phyloP scores from a whole-genome alignment of 2,888 invertebrate species.

The Folsomia candida region DNA sequence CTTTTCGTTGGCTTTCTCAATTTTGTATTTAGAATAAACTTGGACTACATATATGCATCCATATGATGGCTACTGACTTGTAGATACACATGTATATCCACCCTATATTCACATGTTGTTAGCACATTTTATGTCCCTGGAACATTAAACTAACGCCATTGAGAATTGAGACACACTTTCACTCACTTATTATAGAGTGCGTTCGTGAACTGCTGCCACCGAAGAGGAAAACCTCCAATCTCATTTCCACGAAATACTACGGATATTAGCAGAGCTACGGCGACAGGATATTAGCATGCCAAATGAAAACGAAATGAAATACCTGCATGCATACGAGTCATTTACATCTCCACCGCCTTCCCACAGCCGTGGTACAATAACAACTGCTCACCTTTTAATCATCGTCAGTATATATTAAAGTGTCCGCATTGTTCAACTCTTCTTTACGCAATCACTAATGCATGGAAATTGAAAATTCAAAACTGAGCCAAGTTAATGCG shows the following conservation, averaged over 20 bases:
- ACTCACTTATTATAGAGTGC: background rate
- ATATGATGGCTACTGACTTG: background rate
- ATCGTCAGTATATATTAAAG: background rate
- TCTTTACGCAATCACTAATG: background rate
- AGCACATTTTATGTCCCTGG: background rate
- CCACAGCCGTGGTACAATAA: background rate
- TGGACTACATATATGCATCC: background rate
- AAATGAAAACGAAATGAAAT: conserved; percentile 19
- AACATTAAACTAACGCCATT: background rate
- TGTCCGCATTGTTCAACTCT: background rate
- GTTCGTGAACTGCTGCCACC: background rate
- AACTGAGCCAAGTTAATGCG: background rate
- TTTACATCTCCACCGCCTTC: background rate
- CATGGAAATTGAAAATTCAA: background rate
- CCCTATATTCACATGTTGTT: background rate
- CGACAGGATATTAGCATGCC: conserved; percentile 19
- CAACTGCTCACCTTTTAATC: background rate
- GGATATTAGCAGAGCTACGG: too few relatives aligned
- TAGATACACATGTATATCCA: background rate
- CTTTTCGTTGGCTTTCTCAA: conserved; percentile 1
- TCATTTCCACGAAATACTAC: conserved; percentile 17
- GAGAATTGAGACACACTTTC: background rate
- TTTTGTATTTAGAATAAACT: background rate
- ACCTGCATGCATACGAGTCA: conserved; percentile 13
- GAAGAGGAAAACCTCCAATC: conserved; percentile 10